Conservation (phyloP, 2,888 invertebrate genomes). For the Tortrix viridana region DNA sequence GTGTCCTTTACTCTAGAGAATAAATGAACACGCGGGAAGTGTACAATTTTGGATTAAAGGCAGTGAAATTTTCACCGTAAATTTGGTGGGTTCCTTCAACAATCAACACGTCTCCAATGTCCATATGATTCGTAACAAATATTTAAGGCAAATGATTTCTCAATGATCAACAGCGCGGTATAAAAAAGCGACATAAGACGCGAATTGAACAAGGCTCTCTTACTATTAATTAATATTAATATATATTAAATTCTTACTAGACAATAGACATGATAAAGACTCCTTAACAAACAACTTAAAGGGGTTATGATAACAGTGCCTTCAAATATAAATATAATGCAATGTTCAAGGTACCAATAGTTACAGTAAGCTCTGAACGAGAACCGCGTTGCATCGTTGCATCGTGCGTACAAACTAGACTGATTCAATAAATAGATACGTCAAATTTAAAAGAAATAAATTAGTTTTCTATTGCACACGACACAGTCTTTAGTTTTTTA, state of each 20-base stretch:
- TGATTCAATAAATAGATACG: slow-evolving; percentile 36
- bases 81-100: slow-evolving; percentile 47
- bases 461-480: slow-evolving; percentile 46
- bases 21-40: slow-evolving; percentile 69
- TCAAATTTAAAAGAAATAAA: slow-evolving; percentile 38
- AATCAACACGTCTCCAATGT: slow-evolving; percentile 60
- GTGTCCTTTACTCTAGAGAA: slow-evolving; percentile 54
- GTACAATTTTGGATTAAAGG: slow-evolving; percentile 64
- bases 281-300: slow-evolving; percentile 82
- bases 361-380: slow-evolving; percentile 75
- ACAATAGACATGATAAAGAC: slow-evolving; percentile 82
- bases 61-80: slow-evolving; percentile 67
- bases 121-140: slow-evolving; percentile 64
- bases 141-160: slow-evolving; percentile 56
- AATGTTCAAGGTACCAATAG: slow-evolving; percentile 74
- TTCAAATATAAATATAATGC: slow-evolving; percentile 76
- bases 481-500: slow-evolving; percentile 64
- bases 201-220: slow-evolving; percentile 76
- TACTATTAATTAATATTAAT: slow-evolving; percentile 75
- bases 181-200: slow-evolving; percentile 74
- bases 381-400: slow-evolving; percentile 59
- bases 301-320: slow-evolving; percentile 80
- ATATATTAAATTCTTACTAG: slow-evolving; percentile 82
- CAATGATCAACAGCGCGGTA: slow-evolving; percentile 66
- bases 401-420: slow-evolving; percentile 33